Evolutionary conservation across 2,797 vertebrate species (phyloP).

Genomic region (Pantherophis alleghaniensis): DNA sequence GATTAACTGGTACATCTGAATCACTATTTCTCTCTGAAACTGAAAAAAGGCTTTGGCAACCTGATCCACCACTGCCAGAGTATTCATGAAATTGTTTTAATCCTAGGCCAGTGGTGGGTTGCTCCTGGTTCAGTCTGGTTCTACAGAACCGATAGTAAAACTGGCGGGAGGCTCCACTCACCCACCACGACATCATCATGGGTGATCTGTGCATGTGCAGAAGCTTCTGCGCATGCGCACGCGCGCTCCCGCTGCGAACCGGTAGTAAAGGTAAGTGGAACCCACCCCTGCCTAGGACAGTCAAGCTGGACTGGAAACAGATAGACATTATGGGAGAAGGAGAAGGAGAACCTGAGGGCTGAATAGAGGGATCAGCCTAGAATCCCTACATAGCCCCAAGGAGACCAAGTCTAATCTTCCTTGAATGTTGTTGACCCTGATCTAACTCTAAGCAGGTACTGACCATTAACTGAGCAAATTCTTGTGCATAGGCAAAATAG

Average conservation of each 20-base stretch:
- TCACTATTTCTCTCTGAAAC: not conserved
- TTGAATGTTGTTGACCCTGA: not conserved
- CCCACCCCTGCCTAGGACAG: not conserved
- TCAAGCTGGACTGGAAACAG: not conserved
- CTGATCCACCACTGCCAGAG: not conserved
- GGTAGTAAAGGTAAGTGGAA: too few species aligned
- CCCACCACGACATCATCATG: too few species aligned
- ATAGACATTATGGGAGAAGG: not conserved
- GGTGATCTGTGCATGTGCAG: too few species aligned
- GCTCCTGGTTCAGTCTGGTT: too few species aligned
- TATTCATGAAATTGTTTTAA: not conserved
- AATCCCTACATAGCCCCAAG: not conserved
- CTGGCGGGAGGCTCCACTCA: too few species aligned
- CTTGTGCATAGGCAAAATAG: not conserved
- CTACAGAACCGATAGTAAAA: too few species aligned
- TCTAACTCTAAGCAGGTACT: not conserved
- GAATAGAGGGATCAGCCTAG: not conserved
- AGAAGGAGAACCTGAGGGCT: not conserved
- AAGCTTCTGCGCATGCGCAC: too few species aligned
- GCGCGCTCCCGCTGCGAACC: too few species aligned
- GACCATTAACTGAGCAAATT: not conserved
- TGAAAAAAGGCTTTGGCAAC: not conserved
- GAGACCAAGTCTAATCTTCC: not conserved
- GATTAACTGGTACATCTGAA: not conserved
- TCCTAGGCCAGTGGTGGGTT: not conserved